A percentile compares a stretch with the other conserved stretches of the same genome.
These are phyloP conservation scores for Notechis scutatus DNA, from an alignment of 2,113 vertebrate species.

Conservation along the genomic window DNA sequence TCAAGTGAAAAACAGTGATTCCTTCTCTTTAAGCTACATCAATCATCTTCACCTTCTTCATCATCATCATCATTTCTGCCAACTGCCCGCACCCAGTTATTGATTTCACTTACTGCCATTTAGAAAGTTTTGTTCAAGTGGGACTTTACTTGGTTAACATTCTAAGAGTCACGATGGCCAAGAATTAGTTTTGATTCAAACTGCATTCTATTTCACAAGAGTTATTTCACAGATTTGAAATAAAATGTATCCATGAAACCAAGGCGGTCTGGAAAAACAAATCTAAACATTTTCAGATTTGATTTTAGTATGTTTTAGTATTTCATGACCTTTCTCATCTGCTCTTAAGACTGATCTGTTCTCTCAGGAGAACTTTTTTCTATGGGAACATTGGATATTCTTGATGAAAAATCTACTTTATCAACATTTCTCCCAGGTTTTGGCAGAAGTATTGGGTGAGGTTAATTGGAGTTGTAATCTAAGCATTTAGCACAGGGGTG, in stretches of 20 bases:
- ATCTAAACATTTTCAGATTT: not conserved
- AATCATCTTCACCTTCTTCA: not conserved
- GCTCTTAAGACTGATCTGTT: not conserved
- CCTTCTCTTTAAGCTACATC: not conserved
- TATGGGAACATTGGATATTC: not conserved
- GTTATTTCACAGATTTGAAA: not conserved
- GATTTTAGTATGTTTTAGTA: not conserved
- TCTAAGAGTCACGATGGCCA: not conserved
- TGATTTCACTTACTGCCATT: not conserved
- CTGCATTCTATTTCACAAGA: not conserved
- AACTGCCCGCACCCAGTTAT: not conserved
- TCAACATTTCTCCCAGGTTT: not conserved
- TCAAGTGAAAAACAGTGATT: not conserved
- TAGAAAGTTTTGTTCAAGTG: not conserved
- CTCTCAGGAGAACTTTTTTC: not conserved
- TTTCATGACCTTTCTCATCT: not conserved
- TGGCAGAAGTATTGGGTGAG: not conserved
- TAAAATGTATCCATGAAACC: not conserved
- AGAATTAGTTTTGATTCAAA: not conserved
- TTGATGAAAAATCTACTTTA: not conserved
- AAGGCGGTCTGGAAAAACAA: not conserved
- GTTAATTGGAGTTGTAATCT: not conserved
- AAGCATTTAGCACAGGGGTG: not conserved
- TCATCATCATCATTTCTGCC: not conserved
- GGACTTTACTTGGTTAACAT: not conserved